A percentile compares a stretch with the other conserved stretches of the same genome.
These are phyloP conservation scores for Imbricaverruca yamaguchii DNA, from an alignment of 2,888 invertebrate genomes.

Conservation along the genomic window DNA sequence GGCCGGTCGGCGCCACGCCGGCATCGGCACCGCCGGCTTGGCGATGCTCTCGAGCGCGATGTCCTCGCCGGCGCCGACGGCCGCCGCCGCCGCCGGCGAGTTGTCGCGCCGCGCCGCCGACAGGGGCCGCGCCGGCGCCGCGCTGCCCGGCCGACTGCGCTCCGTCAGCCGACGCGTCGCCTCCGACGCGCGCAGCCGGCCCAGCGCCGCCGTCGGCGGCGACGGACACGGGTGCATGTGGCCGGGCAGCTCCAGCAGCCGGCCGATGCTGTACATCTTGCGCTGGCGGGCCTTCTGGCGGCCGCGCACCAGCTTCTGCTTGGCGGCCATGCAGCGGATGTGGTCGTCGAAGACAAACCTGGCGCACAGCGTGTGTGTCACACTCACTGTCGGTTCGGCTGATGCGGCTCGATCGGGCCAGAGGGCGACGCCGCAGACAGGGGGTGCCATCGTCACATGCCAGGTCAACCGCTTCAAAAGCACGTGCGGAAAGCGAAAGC, in stretches of 20 bases:
- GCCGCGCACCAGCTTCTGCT: slow-evolving; percentile 75
- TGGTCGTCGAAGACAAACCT: slow-evolving; percentile 98
- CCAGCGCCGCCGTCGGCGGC: slow-evolving; percentile 38
- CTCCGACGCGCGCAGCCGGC: slow-evolving; percentile 33
- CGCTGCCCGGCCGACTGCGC: neutral
- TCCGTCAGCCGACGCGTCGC: slow-evolving; percentile 23
- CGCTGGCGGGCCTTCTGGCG: slow-evolving; percentile 89
- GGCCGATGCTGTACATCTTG: slow-evolving; percentile 93
- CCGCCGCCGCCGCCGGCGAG: neutral
- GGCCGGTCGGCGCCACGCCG: neutral
- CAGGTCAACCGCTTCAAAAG: too few relatives aligned
- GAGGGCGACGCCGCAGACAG: too few relatives aligned
- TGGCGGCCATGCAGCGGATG: slow-evolving; percentile 97
- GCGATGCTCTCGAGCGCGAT: slow-evolving; percentile 8
- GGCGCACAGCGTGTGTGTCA: slow-evolving; percentile 69
- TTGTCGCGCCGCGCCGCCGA: neutral
- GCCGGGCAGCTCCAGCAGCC: slow-evolving; percentile 68
- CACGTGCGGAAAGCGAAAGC: too few relatives aligned
- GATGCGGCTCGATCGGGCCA: neutral
- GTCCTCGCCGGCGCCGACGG: neutral
- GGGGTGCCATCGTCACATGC: too few relatives aligned
- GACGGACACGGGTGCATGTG: slow-evolving; percentile 38
- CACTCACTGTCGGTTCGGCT: neutral
- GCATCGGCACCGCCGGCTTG: neutral
- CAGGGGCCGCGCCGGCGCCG: neutral